These are phyloP conservation scores for Ophion ventricosus DNA, from an alignment of 2,888 invertebrate species.

Conservation along the genomic window DNA sequence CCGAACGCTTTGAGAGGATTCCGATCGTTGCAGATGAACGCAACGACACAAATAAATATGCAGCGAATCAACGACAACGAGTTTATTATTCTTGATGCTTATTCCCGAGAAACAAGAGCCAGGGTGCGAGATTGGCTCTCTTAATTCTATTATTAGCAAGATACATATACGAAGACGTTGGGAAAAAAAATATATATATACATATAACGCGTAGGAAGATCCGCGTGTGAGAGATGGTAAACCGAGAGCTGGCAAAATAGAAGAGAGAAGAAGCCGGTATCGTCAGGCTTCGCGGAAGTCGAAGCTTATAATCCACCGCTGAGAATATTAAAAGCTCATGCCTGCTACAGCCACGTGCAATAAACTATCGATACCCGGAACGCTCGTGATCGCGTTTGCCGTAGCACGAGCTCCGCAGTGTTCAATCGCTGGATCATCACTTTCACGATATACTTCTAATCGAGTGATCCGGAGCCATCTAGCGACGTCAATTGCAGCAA, in stretches of 20 bases:
- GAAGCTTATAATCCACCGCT: constrained; percentile 35
- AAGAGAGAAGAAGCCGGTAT: constrained; percentile 39
- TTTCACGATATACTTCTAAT: constrained; percentile 42
- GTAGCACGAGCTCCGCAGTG: constrained; percentile 12
- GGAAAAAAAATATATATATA: constrained; percentile 2
- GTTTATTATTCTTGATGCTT: constrained; percentile 8
- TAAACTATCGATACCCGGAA: constrained; percentile 39
- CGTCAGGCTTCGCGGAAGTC: constrained; percentile 61
- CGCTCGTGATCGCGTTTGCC: constrained; percentile 20
- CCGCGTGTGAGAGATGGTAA: constrained; percentile 44
- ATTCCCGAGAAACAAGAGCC: neutral
- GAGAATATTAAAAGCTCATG: constrained; percentile 48
- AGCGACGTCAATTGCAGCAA: constrained; percentile 22
- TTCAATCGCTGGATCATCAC: constrained; percentile 41
- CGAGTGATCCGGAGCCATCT: constrained; percentile 40
- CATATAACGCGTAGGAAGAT: constrained; percentile 25
- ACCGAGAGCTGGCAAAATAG: constrained; percentile 11
- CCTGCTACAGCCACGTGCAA: constrained; percentile 15
- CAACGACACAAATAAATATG: neutral
- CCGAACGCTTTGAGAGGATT: too few relatives aligned
- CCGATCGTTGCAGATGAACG: neutral
- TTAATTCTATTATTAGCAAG: constrained; percentile 55
- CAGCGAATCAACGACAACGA: neutral
- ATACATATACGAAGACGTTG: constrained; percentile 45
- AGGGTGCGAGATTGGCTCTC: neutral